Base-by-base conservation (phyloP, 2,888 invertebrate genomes). In the Tipula lateralis region DNA sequence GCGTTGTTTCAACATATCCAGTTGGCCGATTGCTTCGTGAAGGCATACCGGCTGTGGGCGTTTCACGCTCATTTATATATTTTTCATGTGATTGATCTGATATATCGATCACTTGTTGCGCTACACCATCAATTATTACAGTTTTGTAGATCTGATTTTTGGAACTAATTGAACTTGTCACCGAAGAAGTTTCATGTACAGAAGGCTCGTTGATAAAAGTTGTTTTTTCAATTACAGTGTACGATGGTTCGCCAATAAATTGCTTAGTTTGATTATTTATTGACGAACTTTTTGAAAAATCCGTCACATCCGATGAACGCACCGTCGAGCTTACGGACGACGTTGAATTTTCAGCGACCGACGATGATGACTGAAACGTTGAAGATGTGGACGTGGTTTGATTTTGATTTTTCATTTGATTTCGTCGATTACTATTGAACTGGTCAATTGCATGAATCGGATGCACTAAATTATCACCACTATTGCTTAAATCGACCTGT, bases 381-480 rank as follows among this genome's bases (percentile, higher is more conserved):
- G 83, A 83, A 39, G 83, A 39, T 19, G 83, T 36, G 34, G 83
- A 36, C 12, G 34, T 34, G 5, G 32, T 16, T 82, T 82, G 30
- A 83, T 83, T 82, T 16, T 30, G 29, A 82, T 82, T 32, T 82
- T 82, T 29, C n/a, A 83, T 36, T 9, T 83, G 30, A 34, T 34
- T 83, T 83, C 50, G 44, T 2, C 44, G 29, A 30, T 84, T 84
- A 29, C 24, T 36, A 13, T 16, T 30, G 24, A 29, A 34, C 13
- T 84, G 80, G 16, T 84, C 80, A 16, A 84, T 34, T n/a, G 34
- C 81, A 13, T 84, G 34, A 29, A 84, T 84, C 29, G 84, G 34
- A 81, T 84, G 80, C 2, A 84, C 36, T 29, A 84, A 34, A 32
- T 84, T 80, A 84, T 81, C 80, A 29, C 29, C 84, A 36, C 34